phyloP scores from a whole-genome alignment of 2,888 invertebrate genomes.

The Ochropleura leucogaster region DNA sequence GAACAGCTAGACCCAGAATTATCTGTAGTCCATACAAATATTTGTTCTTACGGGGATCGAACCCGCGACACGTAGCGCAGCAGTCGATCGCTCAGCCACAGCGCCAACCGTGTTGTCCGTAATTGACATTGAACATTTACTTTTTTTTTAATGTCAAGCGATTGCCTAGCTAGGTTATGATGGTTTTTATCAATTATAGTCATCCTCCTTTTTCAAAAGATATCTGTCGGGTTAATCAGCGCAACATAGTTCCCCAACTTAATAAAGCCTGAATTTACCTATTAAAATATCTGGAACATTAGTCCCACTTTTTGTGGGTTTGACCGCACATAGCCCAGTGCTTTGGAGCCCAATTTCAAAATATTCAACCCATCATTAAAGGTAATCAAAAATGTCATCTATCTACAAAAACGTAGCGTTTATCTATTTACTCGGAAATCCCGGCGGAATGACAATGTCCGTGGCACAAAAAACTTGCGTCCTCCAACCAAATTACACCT shows the following conservation, averaged over 20 bases:
- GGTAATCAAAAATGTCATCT: constrained; percentile 78
- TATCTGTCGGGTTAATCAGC: neutral
- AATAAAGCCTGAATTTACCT: constrained; percentile 1
- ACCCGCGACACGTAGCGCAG: too few species aligned
- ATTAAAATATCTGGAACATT: constrained; percentile 29
- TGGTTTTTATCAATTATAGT: too few species aligned
- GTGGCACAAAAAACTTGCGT: constrained; percentile 72
- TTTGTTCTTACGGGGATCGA: too few species aligned
- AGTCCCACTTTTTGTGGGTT: constrained; percentile 39
- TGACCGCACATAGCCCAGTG: constrained; percentile 27
- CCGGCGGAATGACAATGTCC: constrained; percentile 74
- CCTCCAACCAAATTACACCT: constrained; percentile 79
- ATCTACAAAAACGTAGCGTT: constrained; percentile 76
- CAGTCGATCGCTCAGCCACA: too few species aligned
- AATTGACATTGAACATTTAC: too few species aligned
- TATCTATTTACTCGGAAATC: constrained; percentile 80
- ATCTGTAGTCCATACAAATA: too few species aligned
- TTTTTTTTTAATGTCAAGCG: too few species aligned
- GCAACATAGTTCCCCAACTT: neutral
- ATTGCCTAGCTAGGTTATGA: too few species aligned
- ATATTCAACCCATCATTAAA: constrained; percentile 70
- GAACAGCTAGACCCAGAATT: too few species aligned
- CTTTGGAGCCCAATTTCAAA: constrained; percentile 46
- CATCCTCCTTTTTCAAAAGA: neutral
- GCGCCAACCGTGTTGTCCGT: too few species aligned